Base-by-base conservation (phyloP, 2,797 vertebrate genomes). In the Chaetodon trifasciatus region DNA sequence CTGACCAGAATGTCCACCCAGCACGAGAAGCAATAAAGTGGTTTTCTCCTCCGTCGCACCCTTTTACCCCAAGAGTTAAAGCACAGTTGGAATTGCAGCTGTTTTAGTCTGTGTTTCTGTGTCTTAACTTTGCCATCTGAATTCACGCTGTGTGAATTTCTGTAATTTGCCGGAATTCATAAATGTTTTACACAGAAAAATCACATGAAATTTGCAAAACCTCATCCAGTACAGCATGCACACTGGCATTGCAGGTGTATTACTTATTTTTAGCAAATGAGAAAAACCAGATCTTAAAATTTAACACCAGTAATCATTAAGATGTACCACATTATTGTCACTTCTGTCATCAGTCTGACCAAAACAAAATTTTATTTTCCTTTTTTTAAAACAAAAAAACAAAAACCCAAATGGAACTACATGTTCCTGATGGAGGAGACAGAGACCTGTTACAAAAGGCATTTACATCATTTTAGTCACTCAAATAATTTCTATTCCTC, bases 51-150 rank as follows among this genome's bases (percentile, higher is more conserved):
- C 15, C 40, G 24, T 71, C 3, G 35, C 37, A 70, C 44, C n/a
- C 32, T 58, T 84, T 75, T 75, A 65, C 32, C 8, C 4, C 9
- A 32, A 62, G 82, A 60, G 21, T 79, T 60, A 62, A 70, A 80
- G 57, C 39, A 35, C 62, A 62, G 28, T 47, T 77, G 53, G 69
- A 74, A 73, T 64, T 64, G 58, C 53, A 74, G 61, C 72, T 70
- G 60, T 75, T 85, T 84, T 44, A 42, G 35, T 15, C 39, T 39
- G 4, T 46, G 32, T 70, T 71, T 75, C n/a, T 32, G n/a, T 42
- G 55, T 13, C 82, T 70, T 2, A 47, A 28, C 71, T 76, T 74
- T 69, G 40, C 32, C 68, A 13, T 66, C 56, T 62, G 19, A 21
- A 15, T 70, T 61, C 56, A 67, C 46, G 46, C 23, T 21, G 12